Conservation (phyloP, 2,888 invertebrate species). For the Globia sparganii region DNA sequence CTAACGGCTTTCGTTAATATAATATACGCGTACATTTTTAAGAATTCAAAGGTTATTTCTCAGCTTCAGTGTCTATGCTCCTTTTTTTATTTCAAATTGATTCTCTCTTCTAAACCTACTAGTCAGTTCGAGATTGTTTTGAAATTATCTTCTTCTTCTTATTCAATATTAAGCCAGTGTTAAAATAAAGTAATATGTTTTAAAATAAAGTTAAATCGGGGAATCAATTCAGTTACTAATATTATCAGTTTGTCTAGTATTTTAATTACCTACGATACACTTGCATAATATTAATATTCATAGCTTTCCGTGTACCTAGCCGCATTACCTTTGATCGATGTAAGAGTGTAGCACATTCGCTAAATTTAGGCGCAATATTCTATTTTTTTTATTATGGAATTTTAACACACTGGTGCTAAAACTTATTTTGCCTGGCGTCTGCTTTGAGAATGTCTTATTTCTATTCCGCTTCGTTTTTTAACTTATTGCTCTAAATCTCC, state of each 20-base stretch:
- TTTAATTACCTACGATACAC: neutral
- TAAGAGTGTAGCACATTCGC: slow-evolving; percentile 9
- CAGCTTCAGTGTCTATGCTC: neutral
- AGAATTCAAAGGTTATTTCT: neutral
- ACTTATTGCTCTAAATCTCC: neutral
- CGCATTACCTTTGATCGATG: slow-evolving; percentile 1
- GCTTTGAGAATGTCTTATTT: neutral
- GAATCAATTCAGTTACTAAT: neutral
- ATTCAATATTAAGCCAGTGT: neutral
- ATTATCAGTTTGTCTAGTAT: neutral
- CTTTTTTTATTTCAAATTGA: neutral
- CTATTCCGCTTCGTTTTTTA: neutral
- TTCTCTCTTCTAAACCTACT: neutral
- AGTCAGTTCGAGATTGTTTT: neutral
- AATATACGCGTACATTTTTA: too few species aligned
- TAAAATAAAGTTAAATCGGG: neutral
- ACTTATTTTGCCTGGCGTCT: neutral
- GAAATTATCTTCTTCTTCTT: neutral
- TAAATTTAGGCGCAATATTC: slow-evolving; percentile 13
- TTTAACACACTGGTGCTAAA: neutral
- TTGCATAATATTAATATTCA: slow-evolving; percentile 24
- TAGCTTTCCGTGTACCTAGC: neutral
- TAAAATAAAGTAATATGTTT: neutral
- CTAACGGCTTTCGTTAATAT: neutral
- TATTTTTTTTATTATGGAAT: too few species aligned